Base-by-base conservation (phyloP, 2,797 vertebrate genomes). In the Oreochromis mossambicus region DNA sequence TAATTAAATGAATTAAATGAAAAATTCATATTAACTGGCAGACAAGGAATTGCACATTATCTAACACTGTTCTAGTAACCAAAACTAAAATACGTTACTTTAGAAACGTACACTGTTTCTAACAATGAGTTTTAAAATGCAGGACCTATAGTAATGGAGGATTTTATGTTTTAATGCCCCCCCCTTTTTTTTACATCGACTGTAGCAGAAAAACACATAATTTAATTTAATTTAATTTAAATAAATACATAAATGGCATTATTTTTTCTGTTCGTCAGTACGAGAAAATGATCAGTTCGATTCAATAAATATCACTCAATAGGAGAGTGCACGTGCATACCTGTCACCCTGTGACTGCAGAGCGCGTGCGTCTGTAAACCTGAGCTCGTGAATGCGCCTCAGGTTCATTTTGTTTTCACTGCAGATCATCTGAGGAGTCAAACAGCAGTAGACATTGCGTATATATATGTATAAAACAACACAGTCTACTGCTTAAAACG, bases 41-140 rank as follows among this genome's bases (percentile, higher is more conserved):
- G 15, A 3, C 15, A 50, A 51, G 21, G 11, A 14, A 34, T 0
- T 11, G 32, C 32, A 34, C 7, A 36, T 34, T 36, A 11, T 36
- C 29, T 10, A 34, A 9, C 8, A 76, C 11, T 34, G 38, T 36
- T 34, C 41, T 48, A 24, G 7, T 17, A 5, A 21, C 6, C 5
- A 58, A 36, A 12, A 50, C 9, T 12, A 34, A 36, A 36, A 36
- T 63, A 36, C 3, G 34, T 38, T 63, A n/a, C 17, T n/a, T 63
- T 63, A n/a, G 6, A 0, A 63, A 38, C 6, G 0, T 13, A 36
- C 19, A 13, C 19, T 7, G 19, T 38, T 63, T n/a, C 17, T 19
- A n/a, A 63, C 58, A 12, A 36, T 11, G 19, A n/a, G 11, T 6
- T 13, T 61, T 61, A 11, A 63, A 36, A 36, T 66, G 19, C 11